Evolutionary conservation across 1,140 invertebrate genomes (phyloP).

Genomic region (Scaptomyza hsui): DNA sequence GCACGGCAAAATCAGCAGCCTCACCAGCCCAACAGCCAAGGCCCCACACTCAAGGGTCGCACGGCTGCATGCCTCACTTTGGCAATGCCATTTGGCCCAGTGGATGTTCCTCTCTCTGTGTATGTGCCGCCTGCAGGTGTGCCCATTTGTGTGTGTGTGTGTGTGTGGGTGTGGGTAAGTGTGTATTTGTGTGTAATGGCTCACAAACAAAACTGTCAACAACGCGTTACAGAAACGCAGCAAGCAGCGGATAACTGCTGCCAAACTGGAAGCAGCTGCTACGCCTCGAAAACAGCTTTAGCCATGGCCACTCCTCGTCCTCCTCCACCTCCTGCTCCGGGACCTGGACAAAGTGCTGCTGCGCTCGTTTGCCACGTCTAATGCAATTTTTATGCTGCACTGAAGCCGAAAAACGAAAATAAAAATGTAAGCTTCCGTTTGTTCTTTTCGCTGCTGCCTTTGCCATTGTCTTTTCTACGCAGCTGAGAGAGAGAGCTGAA

Average conservation of each 20-base stretch:
- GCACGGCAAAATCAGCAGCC: slow-evolving; percentile 23
- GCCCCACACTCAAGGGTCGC: not conserved
- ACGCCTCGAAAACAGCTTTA: not conserved
- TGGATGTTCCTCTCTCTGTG: slow-evolving; percentile 2
- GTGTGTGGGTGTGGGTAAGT: slow-evolving; percentile 19
- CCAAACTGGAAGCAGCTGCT: slow-evolving; percentile 11
- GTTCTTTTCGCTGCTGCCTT: slow-evolving; percentile 15
- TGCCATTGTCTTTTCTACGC: slow-evolving; percentile 50
- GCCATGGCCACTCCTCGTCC: not conserved
- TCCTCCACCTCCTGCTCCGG: too few species aligned
- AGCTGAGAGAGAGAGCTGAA: too few species aligned
- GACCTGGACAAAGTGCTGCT: slow-evolving; percentile 43
- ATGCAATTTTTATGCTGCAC: slow-evolving; percentile 79
- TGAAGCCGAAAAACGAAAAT: slow-evolving; percentile 41
- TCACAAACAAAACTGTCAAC: slow-evolving; percentile 73
- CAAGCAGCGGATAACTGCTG: not conserved
- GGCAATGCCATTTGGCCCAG: slow-evolving; percentile 37
- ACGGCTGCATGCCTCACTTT: slow-evolving; percentile 51
- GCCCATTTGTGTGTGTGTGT: slow-evolving; percentile 4
- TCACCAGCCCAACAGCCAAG: not conserved
- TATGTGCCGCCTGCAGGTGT: slow-evolving; percentile 9
- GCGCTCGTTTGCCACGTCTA: slow-evolving; percentile 56
- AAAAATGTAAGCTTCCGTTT: slow-evolving; percentile 50
- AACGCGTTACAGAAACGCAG: not conserved
- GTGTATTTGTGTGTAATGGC: slow-evolving; percentile 57